Percentiles rank a stretch among this genome's conserved stretches.
Conservation (phyloP, 2,797 vertebrate species). For the Phataginus tetradactyla region DNA sequence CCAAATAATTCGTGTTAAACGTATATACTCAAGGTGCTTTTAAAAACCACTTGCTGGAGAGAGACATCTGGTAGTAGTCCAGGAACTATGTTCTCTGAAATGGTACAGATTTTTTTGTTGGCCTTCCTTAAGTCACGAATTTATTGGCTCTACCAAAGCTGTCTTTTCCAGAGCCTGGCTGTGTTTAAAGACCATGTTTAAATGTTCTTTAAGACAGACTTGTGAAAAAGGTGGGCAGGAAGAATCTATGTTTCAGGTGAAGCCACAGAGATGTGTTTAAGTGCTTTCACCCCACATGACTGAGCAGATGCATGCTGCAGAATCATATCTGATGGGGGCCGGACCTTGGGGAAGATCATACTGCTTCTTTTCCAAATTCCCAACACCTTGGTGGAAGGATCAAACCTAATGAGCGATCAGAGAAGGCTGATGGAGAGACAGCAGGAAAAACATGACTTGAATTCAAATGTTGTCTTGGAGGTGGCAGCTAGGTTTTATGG, state of each 20-base stretch:
- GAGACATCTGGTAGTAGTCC: background rate
- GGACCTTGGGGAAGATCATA: background rate
- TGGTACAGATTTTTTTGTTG: background rate
- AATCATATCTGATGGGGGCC: background rate
- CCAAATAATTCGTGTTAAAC: slow-evolving; percentile 50
- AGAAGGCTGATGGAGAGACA: background rate
- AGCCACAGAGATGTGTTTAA: background rate
- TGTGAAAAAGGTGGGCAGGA: background rate
- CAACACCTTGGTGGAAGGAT: background rate
- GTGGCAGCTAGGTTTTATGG: background rate
- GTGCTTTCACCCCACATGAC: background rate
- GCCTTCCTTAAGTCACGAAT: background rate
- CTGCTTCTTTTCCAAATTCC: background rate
- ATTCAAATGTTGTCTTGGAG: background rate
- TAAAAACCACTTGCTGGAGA: slow-evolving; percentile 54
- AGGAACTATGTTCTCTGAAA: slow-evolving; percentile 38
- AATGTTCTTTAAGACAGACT: background rate
- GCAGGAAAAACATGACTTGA: background rate
- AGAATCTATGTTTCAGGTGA: background rate
- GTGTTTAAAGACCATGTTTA: background rate
- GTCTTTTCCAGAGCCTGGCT: background rate
- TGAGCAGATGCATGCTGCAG: background rate
- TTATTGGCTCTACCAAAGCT: background rate
- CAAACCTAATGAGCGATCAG: background rate
- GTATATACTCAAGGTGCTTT: slow-evolving; percentile 23